These are phyloP conservation scores for Herpailurus yagouaroundi DNA, from an alignment of 2,113 vertebrate genomes.

Conservation along the genomic window DNA sequence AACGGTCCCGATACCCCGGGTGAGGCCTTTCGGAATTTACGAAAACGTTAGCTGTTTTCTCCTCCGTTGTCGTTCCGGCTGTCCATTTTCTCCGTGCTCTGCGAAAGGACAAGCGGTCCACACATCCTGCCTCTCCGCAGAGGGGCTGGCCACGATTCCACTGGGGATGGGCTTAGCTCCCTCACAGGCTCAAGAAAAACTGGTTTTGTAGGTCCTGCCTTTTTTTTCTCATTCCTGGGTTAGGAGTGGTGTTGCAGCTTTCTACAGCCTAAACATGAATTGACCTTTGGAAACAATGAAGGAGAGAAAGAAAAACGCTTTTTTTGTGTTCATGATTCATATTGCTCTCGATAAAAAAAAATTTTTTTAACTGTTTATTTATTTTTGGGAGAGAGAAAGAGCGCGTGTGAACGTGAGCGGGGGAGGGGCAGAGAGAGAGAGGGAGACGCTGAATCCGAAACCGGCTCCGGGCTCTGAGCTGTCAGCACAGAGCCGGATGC, in stretches of 20 bases:
- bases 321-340: not conserved
- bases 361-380: not conserved
- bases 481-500: not conserved
- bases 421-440: too few species aligned
- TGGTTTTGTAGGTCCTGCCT: not conserved
- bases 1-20: rapidly evolving
- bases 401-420: too few species aligned
- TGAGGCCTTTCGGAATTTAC: too few species aligned
- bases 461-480: not conserved
- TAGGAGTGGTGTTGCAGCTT: not conserved
- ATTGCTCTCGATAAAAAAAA: not conserved
- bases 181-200: not conserved
- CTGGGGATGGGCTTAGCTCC: not conserved
- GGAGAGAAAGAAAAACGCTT: not conserved
- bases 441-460: too few species aligned
- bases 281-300: not conserved
- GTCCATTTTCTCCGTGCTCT: rapidly evolving
- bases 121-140: rapidly evolving
- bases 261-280: not conserved
- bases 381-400: too few species aligned
- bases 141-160: not conserved
- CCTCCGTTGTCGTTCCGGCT: not conserved
- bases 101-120: rapidly evolving
- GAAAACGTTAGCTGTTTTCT: rapidly evolving
- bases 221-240: rapidly evolving